phyloP scores from a whole-genome alignment of 1,140 invertebrate species.

The Stratiolaelaps scimitus region DNA sequence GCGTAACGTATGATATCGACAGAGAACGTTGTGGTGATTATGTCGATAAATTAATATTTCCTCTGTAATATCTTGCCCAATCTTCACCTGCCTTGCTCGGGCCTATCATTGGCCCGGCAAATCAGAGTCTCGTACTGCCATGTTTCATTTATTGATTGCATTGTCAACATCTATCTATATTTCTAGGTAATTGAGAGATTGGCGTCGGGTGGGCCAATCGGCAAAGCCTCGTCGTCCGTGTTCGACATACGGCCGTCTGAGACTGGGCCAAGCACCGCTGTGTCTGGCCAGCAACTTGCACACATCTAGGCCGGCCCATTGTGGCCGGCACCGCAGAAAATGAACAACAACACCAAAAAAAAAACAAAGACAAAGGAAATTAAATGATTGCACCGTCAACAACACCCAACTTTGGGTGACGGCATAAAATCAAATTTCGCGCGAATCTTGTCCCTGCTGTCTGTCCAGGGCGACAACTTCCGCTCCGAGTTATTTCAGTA shows the following conservation, averaged over 20 bases:
- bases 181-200: slow-evolving; percentile 22
- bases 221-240: slow-evolving; percentile 1
- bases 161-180: not conserved
- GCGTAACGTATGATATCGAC: not conserved
- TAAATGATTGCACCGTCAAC: not conserved
- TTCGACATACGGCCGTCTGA: not conserved
- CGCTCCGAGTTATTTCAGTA: too few species aligned
- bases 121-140: not conserved
- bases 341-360: not conserved
- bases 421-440: too few species aligned
- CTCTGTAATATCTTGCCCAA: not conserved
- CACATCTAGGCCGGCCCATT: not conserved
- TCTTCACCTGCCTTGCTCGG: not conserved
- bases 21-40: not conserved
- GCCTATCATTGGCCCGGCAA: not conserved
- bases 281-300: not conserved
- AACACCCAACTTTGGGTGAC: not conserved
- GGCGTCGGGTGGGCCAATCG: not conserved
- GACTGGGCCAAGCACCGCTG: not conserved
- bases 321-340: not conserved
- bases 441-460: too few species aligned
- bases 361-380: not conserved
- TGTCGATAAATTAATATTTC: too few species aligned
- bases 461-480: too few species aligned
- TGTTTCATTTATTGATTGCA: not conserved